phyloP scores from a whole-genome alignment of 2,113 vertebrate species.

The Phaethornis superciliosus region DNA sequence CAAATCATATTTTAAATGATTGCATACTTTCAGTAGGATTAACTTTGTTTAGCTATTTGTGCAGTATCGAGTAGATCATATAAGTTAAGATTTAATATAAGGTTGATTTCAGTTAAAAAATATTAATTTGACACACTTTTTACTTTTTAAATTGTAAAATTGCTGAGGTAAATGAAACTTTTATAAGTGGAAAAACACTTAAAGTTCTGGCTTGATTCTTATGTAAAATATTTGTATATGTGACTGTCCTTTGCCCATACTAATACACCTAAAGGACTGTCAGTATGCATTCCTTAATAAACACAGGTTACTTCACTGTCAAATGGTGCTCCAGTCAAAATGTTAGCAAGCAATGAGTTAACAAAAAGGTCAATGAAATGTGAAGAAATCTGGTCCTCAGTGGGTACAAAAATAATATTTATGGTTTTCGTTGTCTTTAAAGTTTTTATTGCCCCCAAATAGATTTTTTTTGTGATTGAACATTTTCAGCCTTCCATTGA shows the following conservation, averaged over 20 bases:
- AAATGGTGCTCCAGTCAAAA: slow-evolving; percentile 61
- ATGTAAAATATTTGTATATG: background rate
- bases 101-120: background rate
- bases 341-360: slow-evolving; percentile 64
- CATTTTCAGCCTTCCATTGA: slow-evolving; percentile 66
- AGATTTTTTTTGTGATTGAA: slow-evolving; percentile 63
- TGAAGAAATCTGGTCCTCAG: slow-evolving; percentile 53
- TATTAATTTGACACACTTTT: background rate
- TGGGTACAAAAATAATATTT: slow-evolving; percentile 65
- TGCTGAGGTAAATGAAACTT: background rate
- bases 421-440: slow-evolving; percentile 62
- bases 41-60: background rate
- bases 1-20: background rate
- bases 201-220: background rate
- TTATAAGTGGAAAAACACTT: background rate
- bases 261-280: background rate
- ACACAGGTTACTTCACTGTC: slow-evolving; percentile 10
- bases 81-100: background rate
- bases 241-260: background rate
- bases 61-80: background rate
- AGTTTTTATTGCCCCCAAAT: slow-evolving; percentile 56
- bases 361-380: slow-evolving; percentile 61
- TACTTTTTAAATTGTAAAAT: background rate
- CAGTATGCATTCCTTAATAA: slow-evolving; percentile 18
- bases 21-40: background rate